Base-by-base conservation (phyloP, 2,113 vertebrate species). In the Centropus bengalensis region DNA sequence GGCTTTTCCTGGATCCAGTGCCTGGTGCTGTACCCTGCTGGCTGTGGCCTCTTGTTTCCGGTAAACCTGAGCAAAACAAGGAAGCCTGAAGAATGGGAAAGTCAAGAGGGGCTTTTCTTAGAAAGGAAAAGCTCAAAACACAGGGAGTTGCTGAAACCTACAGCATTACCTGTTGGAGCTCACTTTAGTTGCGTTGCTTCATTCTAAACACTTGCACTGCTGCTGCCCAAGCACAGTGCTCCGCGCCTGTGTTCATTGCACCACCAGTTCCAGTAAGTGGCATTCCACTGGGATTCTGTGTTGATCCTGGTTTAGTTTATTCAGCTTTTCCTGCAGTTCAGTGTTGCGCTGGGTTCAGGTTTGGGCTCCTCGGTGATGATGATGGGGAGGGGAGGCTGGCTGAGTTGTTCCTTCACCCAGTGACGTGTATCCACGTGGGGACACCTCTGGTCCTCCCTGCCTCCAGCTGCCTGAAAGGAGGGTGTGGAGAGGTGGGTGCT, bases 21-120 rank as follows among this genome's bases (percentile, higher is more conserved):
- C 45, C 76, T 90, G 49, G 69, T 74, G 86, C 51, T 91, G 52
- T 64, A 69, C 55, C 58, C 62, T 71, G 63, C 70, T 85, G 38
- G 49, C 66, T 40, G 17, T 56, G 36, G 36, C 62, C 42, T 94
- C n/a, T 14, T 82, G 20, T 26, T 76, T 70, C 82, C 88, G 71
- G 26, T 81, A 94, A 83, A 95, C 67, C 55, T 51, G 47, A 91
- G 62, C n/a, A 73, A 94, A 94, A 62, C 23, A 28, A 82, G 51
- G 63, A 73, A 74, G 20, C 58, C 24, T 70, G 38, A 88, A 91
- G 55, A 62, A 14, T 49, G 20, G 20, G 12, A 51, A 75, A 64
- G 16, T 44, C n/a, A 38, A 3, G 60, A 68, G 10, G 66, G 21
- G 3, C n/a, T 87, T 80, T 40, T 24, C 49, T 32, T 64, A 30